Conservation (phyloP, 2,888 invertebrate species). For the Alcis repandata region DNA sequence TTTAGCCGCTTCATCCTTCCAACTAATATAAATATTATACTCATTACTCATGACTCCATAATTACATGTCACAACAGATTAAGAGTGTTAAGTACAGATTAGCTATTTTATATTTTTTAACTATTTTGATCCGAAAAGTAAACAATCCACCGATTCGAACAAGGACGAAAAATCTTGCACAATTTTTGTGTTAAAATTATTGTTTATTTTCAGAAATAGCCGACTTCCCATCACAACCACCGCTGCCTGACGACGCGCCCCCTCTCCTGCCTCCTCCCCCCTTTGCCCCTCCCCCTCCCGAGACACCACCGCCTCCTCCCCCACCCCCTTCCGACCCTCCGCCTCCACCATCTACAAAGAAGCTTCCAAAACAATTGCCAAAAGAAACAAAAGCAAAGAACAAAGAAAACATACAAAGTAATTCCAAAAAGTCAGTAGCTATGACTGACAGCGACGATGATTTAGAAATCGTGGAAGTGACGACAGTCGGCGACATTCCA, state of each 20-base stretch:
- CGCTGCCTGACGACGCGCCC: conserved; percentile 78
- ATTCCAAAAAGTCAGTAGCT: neutral
- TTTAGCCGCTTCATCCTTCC: too few species aligned
- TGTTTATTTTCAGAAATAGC: conserved; percentile 68
- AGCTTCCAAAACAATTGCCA: neutral
- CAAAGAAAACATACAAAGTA: neutral
- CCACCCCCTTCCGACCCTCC: conserved; percentile 35
- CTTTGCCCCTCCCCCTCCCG: conserved; percentile 26
- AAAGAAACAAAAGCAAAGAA: neutral
- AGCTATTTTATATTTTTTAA: too few species aligned
- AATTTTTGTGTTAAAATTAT: too few species aligned
- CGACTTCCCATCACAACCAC: conserved; percentile 77
- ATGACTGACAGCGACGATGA: conserved; percentile 52
- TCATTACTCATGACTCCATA: too few species aligned
- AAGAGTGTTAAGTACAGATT: too few species aligned
- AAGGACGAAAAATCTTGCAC: too few species aligned
- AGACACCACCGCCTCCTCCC: conserved; percentile 40
- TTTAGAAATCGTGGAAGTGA: conserved; percentile 61
- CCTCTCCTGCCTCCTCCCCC: conserved; percentile 65
- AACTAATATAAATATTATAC: too few species aligned
- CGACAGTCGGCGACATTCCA: conserved; percentile 68
- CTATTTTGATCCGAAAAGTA: too few species aligned
- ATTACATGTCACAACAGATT: too few species aligned
- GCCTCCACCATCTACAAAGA: conserved; percentile 22
- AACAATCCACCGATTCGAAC: too few species aligned